Conservation (phyloP, 2,888 invertebrate species). For the Cantharis flavilabris region DNA sequence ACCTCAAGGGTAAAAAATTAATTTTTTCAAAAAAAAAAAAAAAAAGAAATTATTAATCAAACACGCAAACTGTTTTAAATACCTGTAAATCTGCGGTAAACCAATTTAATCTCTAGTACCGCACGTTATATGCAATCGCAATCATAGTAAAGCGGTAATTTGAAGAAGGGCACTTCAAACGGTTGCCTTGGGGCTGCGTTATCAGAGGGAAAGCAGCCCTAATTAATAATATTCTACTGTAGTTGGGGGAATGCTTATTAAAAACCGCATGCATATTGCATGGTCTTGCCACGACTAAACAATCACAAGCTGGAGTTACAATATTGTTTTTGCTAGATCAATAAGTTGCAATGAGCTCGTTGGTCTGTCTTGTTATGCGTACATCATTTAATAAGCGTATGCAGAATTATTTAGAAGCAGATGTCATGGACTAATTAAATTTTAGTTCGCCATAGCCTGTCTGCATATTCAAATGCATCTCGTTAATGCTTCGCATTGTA, state of each 20-base stretch:
- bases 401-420: neutral
- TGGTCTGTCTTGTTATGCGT: slow-evolving; percentile 7
- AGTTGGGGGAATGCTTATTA: slow-evolving; percentile 44
- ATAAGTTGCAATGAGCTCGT: slow-evolving; percentile 19
- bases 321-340: slow-evolving; percentile 23
- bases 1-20: slow-evolving; percentile 6
- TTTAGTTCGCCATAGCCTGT: neutral
- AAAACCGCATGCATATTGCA: slow-evolving; percentile 50
- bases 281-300: slow-evolving; percentile 39
- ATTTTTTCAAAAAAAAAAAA: neutral
- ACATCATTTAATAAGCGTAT: neutral
- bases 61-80: slow-evolving; percentile 23
- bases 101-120: slow-evolving; percentile 32
- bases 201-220: slow-evolving; percentile 43
- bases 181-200: slow-evolving; percentile 30
- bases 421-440: neutral
- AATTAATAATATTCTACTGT: slow-evolving; percentile 46
- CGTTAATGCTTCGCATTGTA: neutral
- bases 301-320: slow-evolving; percentile 23
- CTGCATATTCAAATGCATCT: neutral
- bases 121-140: slow-evolving; percentile 30
- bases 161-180: slow-evolving; percentile 34
- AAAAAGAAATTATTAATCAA: neutral
- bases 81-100: slow-evolving; percentile 34
- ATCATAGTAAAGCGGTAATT: slow-evolving; percentile 33